Conservation (phyloP, 2,113 vertebrate species). For the Urocitellus parryii region DNA sequence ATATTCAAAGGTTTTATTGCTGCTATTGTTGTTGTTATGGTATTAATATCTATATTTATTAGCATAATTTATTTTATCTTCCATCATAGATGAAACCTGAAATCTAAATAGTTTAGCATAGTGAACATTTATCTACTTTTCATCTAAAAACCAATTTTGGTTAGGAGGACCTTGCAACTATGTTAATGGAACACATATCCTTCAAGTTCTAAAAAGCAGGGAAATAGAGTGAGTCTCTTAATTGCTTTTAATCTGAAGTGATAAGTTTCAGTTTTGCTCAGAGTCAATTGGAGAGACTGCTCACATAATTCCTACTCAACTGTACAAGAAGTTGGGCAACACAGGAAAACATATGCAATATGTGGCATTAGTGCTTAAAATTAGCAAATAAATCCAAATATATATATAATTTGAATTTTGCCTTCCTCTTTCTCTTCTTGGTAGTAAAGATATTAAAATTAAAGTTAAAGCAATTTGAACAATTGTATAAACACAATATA, state of each 20-base stretch:
- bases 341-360: neutral
- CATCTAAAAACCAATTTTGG: neutral
- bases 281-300: neutral
- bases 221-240: neutral
- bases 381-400: conserved; percentile 39
- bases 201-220: neutral
- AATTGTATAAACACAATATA: neutral
- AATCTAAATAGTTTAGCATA: conserved; percentile 18
- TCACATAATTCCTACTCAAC: neutral
- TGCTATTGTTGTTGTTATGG: neutral
- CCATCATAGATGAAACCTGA: neutral
- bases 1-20: neutral
- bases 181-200: neutral
- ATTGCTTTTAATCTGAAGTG: conserved; percentile 2
- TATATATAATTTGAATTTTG: conserved; percentile 27
- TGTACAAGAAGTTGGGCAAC: neutral
- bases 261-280: conserved; percentile 5
- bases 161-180: neutral
- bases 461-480: conserved; percentile 23
- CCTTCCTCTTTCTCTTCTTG: neutral
- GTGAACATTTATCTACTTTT: neutral
- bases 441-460: conserved; percentile 57
- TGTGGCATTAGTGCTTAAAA: neutral
- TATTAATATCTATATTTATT: neutral
- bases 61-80: neutral